These are phyloP conservation scores for Lithophane leautieri DNA, from an alignment of 2,888 invertebrate genomes.

Conservation along the genomic window DNA sequence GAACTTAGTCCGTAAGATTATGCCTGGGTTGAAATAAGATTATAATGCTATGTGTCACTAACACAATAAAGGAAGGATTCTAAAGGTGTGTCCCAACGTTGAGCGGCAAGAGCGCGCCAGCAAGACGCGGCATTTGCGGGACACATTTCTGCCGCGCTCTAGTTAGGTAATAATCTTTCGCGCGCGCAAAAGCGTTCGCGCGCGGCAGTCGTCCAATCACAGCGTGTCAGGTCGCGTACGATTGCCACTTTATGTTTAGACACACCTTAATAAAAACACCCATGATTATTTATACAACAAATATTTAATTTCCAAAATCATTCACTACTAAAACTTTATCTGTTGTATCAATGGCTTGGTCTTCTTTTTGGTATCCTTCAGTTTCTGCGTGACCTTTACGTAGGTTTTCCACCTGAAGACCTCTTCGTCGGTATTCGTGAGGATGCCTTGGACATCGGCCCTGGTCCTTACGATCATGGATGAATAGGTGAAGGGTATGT, in stretches of 20 bases:
- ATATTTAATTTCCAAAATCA: conserved; percentile 13
- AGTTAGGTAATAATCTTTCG: too few relatives aligned
- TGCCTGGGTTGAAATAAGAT: not conserved
- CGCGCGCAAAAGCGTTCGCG: too few relatives aligned
- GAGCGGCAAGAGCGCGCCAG: too few relatives aligned
- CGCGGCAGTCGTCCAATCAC: too few relatives aligned
- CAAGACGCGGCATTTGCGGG: too few relatives aligned
- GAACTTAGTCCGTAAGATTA: too few relatives aligned
- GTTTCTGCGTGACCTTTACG: conserved; percentile 61
- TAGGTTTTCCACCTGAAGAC: conserved; percentile 59
- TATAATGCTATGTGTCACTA: not conserved
- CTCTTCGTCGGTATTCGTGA: conserved; percentile 58
- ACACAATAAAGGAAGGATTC: not conserved
- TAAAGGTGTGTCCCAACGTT: not conserved
- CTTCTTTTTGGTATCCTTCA: conserved; percentile 36
- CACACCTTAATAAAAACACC: not conserved
- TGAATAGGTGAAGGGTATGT: conserved; percentile 64
- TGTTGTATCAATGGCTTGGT: not conserved
- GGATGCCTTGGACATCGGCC: conserved; percentile 57
- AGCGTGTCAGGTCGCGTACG: too few relatives aligned
- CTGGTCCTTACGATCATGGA: conserved; percentile 61
- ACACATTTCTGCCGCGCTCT: too few relatives aligned
- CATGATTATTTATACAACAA: not conserved
- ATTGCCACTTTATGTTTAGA: too few relatives aligned
- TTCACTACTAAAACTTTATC: not conserved